These are phyloP conservation scores for Apteryx mantelli DNA, from an alignment of 2,113 vertebrate genomes.

Conservation along the genomic window DNA sequence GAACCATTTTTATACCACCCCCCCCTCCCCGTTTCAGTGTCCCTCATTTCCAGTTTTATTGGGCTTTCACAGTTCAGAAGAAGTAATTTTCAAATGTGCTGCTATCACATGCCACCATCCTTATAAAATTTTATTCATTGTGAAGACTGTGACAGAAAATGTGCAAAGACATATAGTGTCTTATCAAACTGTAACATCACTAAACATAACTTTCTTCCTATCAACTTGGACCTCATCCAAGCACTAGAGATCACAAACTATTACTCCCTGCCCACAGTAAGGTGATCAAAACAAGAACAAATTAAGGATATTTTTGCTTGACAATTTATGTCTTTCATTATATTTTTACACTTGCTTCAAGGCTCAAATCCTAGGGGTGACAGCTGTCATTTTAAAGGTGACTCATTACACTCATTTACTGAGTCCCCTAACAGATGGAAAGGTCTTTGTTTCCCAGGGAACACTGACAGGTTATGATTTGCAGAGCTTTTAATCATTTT, in stretches of 20 bases:
- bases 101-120: constrained; percentile 13
- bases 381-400: constrained; percentile 76
- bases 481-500: constrained; percentile 76
- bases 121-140: constrained; percentile 54
- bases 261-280: constrained; percentile 11
- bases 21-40: neutral
- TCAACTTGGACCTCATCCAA: constrained; percentile 28
- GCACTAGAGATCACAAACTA: constrained; percentile 25
- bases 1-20: neutral
- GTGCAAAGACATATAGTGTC: constrained; percentile 1
- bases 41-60: neutral
- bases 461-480: constrained; percentile 73
- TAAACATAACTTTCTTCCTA: constrained; percentile 9
- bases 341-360: constrained; percentile 36
- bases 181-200: constrained; percentile 8
- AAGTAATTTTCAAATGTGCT: constrained; percentile 47
- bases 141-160: constrained; percentile 56
- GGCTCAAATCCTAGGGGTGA: constrained; percentile 49
- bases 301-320: neutral
- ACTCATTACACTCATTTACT: constrained; percentile 68
- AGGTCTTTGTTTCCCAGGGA: constrained; percentile 68
- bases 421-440: constrained; percentile 71
- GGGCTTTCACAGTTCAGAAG: neutral
- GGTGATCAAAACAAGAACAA: constrained; percentile 47
- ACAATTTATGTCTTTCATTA: neutral